Evolutionary conservation across 2,888 invertebrate genomes (phyloP), one percentile per base, ranked within the genome.

Genomic region (Tenthredo mesomela): DNA sequence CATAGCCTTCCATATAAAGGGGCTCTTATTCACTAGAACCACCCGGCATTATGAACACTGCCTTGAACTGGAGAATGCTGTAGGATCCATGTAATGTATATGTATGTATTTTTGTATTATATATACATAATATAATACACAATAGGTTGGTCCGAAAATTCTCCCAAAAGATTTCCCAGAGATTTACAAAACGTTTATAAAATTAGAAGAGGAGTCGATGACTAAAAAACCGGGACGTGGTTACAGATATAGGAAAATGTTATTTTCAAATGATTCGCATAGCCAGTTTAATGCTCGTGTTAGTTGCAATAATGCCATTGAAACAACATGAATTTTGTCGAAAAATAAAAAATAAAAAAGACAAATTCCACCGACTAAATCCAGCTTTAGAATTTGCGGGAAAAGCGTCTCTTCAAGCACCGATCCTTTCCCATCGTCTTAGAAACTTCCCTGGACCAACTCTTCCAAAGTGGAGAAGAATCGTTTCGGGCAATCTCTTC

Each of bases 381-480:
- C 18, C 33, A 33, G 33, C 25, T 67, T 67, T 33, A 25, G 71
- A 73, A 40, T 21, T 73, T 73, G 7, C 21, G 1, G 9, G 3
- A 21, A 43, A 73, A 73, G 71, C 71, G 43, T 73, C 37, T 73
- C 43, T 73, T 43, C 40, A 21, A 73, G 43, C 71, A 40, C 9
- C 43, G 71, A 73, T 43, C 21, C 71, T 21, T 43, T 43, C 18
- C 21, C 43, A 43, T 73, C 71, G 71, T 40, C 21, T 73, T 43
- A 21, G 71, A 73, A 73, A 73, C 71, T 73, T 73, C 43, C 25
- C 40, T 40, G n/a, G n/a, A 43, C 71, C 4, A 73, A 73, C 71
- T 73, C 43, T 73, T 73, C 43, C 40, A 21, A 73, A 73, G 71
- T 73, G 71, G 43, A 43, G 71, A 73, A 73, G 71, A 73, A 73